Evolutionary conservation across 2,113 vertebrate species (phyloP), one percentile per base, ranked within the genome.

Genomic region (Ginglymostoma cirratum): DNA sequence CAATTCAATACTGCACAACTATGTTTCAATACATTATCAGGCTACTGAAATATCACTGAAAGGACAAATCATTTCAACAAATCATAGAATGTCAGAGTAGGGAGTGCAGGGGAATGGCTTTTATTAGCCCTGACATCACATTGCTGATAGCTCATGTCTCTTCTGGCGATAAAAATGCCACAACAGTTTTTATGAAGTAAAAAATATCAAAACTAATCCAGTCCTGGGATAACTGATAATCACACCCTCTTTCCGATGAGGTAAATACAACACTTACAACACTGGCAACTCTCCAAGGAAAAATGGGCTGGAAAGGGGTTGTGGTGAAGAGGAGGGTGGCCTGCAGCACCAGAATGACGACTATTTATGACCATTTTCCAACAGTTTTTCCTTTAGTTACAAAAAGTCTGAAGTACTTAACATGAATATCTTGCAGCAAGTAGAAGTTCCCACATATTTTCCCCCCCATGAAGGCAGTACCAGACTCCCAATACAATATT

Each of bases 391-490:
- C 89, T 38, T 92, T 66, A 61, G n/a, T 61, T 66, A 61, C 89
- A 92, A 92, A 45, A 92, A 52, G 78, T 83, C 78, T 83, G 78
- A 92, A 14, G 89, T 92, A 66, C 19, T 92, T 92, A 66, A 66
- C 61, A 66, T 65, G 89, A 93, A 93, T 93, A 66, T 93, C 34
- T 93, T 66, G 89, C 89, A 93, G 89, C 61, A 66, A 93, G 55
- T 93, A 93, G 89, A 66, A 93, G n/a, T 93, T 93, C 17, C 89
- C 89, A 93, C 23, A 93, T 93, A 93, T 93, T 66, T 65, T 52
- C 55, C 34, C 52, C 87, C 52, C 87, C 30, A 0, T 66, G 89
- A 93, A 93, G 89, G 61, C 89, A 93, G 89, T 93, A 66, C 61
- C 89, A 93, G 61, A 93, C 89, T 93, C 89, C 89, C 89, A 66